Conservation (phyloP, 2,797 vertebrate species). For the Pseudotriccus pelzelni region DNA sequence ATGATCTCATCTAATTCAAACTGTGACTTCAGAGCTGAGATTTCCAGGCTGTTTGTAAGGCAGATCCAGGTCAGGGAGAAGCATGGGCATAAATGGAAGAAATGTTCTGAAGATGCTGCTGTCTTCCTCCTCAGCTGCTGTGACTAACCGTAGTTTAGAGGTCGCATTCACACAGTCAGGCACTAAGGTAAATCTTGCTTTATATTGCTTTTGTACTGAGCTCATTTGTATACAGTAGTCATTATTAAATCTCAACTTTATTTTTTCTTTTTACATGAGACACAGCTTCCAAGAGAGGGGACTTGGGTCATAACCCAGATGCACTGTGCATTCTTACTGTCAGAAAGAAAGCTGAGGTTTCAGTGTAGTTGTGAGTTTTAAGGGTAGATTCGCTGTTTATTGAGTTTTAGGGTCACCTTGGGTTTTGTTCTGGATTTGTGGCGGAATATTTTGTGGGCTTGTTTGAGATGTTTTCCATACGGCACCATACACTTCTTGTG, state of each 20-base stretch:
- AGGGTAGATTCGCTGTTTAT: background rate
- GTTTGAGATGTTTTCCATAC: background rate
- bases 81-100: background rate
- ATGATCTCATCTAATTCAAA: background rate
- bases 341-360: background rate
- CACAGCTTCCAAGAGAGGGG: background rate
- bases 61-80: background rate
- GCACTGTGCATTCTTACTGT: background rate
- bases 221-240: background rate
- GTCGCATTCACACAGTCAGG: background rate
- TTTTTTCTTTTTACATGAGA: background rate
- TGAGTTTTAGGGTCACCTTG: background rate
- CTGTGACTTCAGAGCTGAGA: background rate
- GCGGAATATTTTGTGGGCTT: fast-evolving
- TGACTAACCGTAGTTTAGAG: background rate
- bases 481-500: background rate
- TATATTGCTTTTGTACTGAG: background rate
- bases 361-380: background rate
- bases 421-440: background rate
- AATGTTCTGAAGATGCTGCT: background rate
- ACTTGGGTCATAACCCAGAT: background rate
- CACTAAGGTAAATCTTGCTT: background rate
- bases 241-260: background rate
- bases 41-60: background rate
- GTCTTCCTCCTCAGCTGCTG: background rate